Evolutionary conservation across 2,797 vertebrate species (phyloP), one percentile per base, ranked within the genome.

Genomic region (Hyperoplus lanceolatus): DNA sequence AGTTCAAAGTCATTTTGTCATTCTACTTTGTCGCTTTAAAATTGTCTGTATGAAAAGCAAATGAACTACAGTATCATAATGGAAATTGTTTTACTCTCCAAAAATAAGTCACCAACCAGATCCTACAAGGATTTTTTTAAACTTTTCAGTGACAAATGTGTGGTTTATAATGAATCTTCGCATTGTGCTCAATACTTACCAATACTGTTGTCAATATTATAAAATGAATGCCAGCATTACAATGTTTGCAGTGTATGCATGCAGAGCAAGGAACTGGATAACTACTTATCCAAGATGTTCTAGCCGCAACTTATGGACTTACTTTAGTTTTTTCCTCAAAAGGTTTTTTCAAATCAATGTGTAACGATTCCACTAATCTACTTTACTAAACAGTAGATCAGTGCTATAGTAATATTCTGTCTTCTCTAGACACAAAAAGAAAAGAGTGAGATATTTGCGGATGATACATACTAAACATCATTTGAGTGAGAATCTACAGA

Each of bases 1-100:
- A 70, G 9, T 50, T 66, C 29, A 4, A 6, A 12, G 60, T 62
- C 49, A 73, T 72, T 63, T 45, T 69, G 61, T 68, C 56, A 61
- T 81, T 62, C 61, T 58, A 45, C 73, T 65, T 53, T 39, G 55
- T 36, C 69, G 67, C 62, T 61, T 80, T 70, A 6, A 76, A 81
- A 80, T 49, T 29, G 41, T 67, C 66, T 70, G 46, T 63, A 75
- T 62, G 77, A 57, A 68, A 71, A 62, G 49, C 43, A 73, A 65
- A 54, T 53, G 48, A 51, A 39, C 60, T 36, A 21, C 36, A n/a
- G 41, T 12, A 54, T 66, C n/a, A 29, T 60, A 54, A 79, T 78
- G 62, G 63, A 80, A 82, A 64, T 18, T 45, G 48, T 75, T 68
- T 50, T n/a, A 36, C 39, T 62, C 58, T 36, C 21, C 42, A 36